phyloP scores from a whole-genome alignment of 2,888 invertebrate genomes.

The Apeira syringaria region DNA sequence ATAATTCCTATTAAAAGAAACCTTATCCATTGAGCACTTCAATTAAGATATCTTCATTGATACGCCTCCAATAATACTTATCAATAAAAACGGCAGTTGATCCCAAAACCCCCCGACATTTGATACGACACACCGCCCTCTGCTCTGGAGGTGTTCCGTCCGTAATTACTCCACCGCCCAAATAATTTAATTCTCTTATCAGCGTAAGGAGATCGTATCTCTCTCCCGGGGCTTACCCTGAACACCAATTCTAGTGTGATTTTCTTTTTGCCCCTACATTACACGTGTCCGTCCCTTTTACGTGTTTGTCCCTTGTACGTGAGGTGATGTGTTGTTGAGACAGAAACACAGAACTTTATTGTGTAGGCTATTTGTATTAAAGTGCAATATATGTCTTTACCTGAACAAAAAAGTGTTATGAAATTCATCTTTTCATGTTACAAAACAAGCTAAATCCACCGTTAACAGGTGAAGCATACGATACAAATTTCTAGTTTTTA shows the following conservation, averaged over 20 bases:
- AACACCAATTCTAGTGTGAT: conserved; percentile 32
- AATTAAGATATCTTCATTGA: conserved; percentile 11
- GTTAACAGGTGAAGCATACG: too few relatives aligned
- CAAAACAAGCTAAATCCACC: too few relatives aligned
- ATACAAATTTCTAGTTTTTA: too few relatives aligned
- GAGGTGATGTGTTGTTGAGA: conserved; percentile 1
- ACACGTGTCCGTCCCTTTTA: conserved; percentile 22
- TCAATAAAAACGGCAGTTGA: conserved; percentile 13
- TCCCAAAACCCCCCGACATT: conserved; percentile 18
- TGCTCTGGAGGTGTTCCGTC: conserved; percentile 28
- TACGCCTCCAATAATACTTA: conserved; percentile 10
- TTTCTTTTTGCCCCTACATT: conserved; percentile 31
- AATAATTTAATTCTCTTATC: conserved; percentile 72
- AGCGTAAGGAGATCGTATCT: conserved; percentile 51
- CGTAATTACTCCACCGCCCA: conserved; percentile 56
- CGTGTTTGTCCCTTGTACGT: conserved; percentile 2
- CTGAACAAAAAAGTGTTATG: too few relatives aligned
- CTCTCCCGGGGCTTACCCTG: conserved; percentile 46
- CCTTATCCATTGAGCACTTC: conserved; percentile 4
- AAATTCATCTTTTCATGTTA: too few relatives aligned
- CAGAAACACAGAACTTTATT: not conserved
- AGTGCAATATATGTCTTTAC: too few relatives aligned
- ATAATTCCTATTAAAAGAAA: too few relatives aligned
- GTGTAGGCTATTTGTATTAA: too few relatives aligned
- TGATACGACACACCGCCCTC: conserved; percentile 18